These are phyloP conservation scores for Atractosteus spatula DNA, from an alignment of 2,113 vertebrate genomes.

Conservation along the genomic window DNA sequence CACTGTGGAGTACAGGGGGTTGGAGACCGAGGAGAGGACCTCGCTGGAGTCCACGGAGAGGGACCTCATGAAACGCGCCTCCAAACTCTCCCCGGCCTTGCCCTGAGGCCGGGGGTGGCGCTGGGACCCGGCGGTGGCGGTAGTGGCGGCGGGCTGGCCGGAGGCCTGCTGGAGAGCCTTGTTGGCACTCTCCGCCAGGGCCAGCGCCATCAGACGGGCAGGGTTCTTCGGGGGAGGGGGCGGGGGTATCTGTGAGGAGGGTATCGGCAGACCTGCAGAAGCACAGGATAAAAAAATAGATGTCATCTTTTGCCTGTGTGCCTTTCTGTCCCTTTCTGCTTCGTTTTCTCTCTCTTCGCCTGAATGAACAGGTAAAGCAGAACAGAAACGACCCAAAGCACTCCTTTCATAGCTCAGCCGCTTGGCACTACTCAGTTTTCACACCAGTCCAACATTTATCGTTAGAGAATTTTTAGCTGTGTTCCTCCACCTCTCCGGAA, in stretches of 20 bases:
- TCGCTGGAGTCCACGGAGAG: slow-evolving; percentile 62
- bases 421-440: no score
- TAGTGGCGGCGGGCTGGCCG: slow-evolving; percentile 37
- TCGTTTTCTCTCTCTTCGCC: no score
- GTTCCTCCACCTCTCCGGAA: no score
- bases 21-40: slow-evolving; percentile 43
- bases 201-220: slow-evolving; percentile 73
- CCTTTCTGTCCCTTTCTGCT: no score
- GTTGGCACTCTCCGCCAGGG: slow-evolving; percentile 72
- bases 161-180: slow-evolving; percentile 60
- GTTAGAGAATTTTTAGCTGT: no score
- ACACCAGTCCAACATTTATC: no score
- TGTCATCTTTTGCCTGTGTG: no score
- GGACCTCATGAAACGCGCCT: slow-evolving; percentile 52
- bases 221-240: slow-evolving; percentile 74
- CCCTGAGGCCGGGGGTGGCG: slow-evolving; percentile 15
- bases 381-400: background rate
- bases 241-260: slow-evolving; percentile 63
- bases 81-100: slow-evolving; percentile 20
- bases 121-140: slow-evolving; percentile 42
- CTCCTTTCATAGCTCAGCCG: background rate
- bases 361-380: no score
- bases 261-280: slow-evolving; percentile 40
- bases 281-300: slow-evolving; percentile 37
- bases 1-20: slow-evolving; percentile 58